Evolutionary conservation across 2,888 invertebrate species (phyloP), one percentile per base, ranked within the genome.

Genomic region (Magallana nippona): DNA sequence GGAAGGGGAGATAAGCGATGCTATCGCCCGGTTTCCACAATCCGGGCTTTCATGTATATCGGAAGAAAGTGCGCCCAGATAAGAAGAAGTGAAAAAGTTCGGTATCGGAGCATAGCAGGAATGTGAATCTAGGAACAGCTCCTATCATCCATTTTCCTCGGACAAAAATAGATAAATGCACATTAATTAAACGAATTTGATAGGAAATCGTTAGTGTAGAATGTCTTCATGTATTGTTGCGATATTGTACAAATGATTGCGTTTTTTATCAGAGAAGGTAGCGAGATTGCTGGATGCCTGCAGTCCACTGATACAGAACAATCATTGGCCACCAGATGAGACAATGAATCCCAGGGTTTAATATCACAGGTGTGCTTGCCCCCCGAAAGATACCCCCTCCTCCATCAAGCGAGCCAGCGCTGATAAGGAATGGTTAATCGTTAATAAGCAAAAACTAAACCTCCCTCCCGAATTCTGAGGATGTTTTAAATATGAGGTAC

Each of bases 41-140:
- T 83, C 71, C 71, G 55, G 63, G 80, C 83, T 83, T 83, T 83
- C 79, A 83, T 83, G 83, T 83, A 80, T 80, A 83, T 83, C 83
- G 80, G 44, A 62, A 32, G 80, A 83, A 83, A 83, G 83, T 80
- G 71, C 79, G 44, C 44, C 19, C 55, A 17, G 82, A 82, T 82
- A 79, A 82, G 82, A 71, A 60, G 62, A 80, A 22, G 63, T 22
- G 82, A 82, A 71, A 71, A 63, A 71, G 55, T 79, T 79, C 57
- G 71, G 32, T 82, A 82, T 82, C 82, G 55, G 56, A 82, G 63
- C 71, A 55, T 82, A 71, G 56, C 82, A 55, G 82, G 71, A 60
- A 71, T 71, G 71, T 32, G 27, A 71, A 71, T 71, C 71, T 22
- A 27, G 71, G 71, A 71, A 71, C 71, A 71, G 71, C 71, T 71